phyloP scores from a whole-genome alignment of 2,113 vertebrate genomes.

The Ancistrus triradiatus region DNA sequence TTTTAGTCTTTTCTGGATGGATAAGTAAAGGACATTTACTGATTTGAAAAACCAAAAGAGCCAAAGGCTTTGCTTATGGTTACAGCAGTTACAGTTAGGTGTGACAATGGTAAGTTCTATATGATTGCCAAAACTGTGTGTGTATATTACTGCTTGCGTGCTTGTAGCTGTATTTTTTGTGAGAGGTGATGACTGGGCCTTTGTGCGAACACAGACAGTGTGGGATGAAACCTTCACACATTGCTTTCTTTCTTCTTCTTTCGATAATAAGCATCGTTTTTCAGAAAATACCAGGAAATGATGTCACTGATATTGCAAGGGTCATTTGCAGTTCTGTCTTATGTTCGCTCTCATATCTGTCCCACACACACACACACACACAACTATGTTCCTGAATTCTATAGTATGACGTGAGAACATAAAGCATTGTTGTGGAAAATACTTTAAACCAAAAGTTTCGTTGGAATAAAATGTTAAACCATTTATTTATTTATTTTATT shows the following conservation, averaged over 20 bases:
- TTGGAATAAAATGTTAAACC: too few species aligned
- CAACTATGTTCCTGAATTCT: too few species aligned
- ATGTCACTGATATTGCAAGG: slow-evolving; percentile 24
- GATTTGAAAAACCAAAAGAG: not conserved
- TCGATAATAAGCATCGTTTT: slow-evolving; percentile 2
- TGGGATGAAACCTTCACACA: slow-evolving; percentile 21
- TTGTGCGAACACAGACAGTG: slow-evolving; percentile 26
- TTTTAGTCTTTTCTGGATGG: slow-evolving; percentile 7
- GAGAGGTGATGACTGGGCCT: slow-evolving; percentile 19
- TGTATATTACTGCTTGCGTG: slow-evolving; percentile 9
- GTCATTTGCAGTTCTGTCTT: slow-evolving; percentile 8
- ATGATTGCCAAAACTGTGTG: too few species aligned
- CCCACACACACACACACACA: too few species aligned
- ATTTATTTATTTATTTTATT: too few species aligned
- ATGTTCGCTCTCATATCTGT: too few species aligned
- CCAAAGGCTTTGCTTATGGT: too few species aligned
- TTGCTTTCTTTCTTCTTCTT: slow-evolving; percentile 2
- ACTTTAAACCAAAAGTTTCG: too few species aligned
- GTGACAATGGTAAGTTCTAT: too few species aligned
- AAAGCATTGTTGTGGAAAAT: too few species aligned
- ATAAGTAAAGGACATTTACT: not conserved
- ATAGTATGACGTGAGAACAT: too few species aligned
- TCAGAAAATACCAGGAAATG: slow-evolving; percentile 17
- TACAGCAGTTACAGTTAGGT: too few species aligned
- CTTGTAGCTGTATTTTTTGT: slow-evolving; percentile 1